Conservation (phyloP, 1,140 invertebrate genomes). For the Solenopsis fugax region DNA sequence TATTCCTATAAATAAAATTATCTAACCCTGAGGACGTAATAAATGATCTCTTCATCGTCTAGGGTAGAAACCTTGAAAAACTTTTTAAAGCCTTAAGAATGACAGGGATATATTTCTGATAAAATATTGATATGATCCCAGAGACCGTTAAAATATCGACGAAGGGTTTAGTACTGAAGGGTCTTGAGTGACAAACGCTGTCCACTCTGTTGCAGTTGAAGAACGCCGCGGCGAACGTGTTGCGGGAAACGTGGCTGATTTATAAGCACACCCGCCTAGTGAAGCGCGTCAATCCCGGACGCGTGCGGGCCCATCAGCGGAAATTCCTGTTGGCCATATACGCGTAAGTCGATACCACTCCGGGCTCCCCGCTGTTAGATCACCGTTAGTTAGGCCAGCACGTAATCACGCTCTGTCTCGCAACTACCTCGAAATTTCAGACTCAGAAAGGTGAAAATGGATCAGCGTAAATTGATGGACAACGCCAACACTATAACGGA, state of each 20-base stretch:
- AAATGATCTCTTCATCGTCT: constrained; percentile 28
- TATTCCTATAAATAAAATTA: constrained; percentile 20
- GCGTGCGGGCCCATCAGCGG: constrained; percentile 98
- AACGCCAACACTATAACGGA: constrained; percentile 99
- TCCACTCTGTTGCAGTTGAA: constrained; percentile 93
- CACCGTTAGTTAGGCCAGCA: constrained; percentile 27
- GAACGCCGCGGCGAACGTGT: constrained; percentile 99
- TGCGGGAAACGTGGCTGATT: constrained; percentile 99
- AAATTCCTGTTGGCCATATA: constrained; percentile 99
- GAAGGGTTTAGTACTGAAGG: background rate
- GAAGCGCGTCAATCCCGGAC: constrained; percentile 97
- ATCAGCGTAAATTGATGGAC: constrained; percentile 99
- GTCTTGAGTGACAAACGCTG: background rate
- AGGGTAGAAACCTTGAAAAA: background rate
- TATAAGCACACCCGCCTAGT: constrained; percentile 99
- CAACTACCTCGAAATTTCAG: constrained; percentile 87
- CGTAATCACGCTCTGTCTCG: constrained; percentile 61
- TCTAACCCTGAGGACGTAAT: constrained; percentile 7
- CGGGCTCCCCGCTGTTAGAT: constrained; percentile 6
- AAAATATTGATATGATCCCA: background rate
- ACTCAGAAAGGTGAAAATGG: constrained; percentile 99
- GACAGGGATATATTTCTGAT: constrained; percentile 20
- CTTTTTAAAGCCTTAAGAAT: constrained; percentile 1
- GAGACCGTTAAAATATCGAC: background rate
- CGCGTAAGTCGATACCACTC: constrained; percentile 92